Evolutionary conservation across 2,888 invertebrate species (phyloP).

Genomic region (Andrena chrysosceles): DNA sequence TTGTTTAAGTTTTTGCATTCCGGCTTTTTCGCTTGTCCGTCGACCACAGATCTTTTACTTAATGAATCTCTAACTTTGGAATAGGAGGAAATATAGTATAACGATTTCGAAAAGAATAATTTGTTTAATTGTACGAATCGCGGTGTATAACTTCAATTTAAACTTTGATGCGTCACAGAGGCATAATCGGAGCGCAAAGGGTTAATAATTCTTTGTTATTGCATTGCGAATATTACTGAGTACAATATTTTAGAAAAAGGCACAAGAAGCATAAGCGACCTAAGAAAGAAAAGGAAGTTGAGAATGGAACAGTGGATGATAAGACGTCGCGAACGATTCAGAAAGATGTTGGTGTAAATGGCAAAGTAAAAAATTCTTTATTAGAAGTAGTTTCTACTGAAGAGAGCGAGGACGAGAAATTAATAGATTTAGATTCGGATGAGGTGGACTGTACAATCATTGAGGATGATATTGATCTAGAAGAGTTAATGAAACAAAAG

Average conservation of each 20-base stretch:
- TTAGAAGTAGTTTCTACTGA: constrained; percentile 82
- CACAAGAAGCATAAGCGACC: constrained; percentile 83
- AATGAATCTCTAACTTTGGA: no score
- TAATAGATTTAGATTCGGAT: constrained; percentile 83
- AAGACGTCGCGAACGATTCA: constrained; percentile 72
- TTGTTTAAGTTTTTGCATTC: no score
- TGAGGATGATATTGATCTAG: constrained; percentile 94
- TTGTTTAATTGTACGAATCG: no score
- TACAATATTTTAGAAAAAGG: constrained; percentile 76
- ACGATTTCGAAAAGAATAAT: no score
- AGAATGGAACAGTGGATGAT: constrained; percentile 79
- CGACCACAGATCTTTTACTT: no score
- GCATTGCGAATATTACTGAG: background rate
- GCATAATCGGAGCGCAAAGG: no score
- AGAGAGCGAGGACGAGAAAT: constrained; percentile 83
- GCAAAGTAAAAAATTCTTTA: constrained; percentile 77
- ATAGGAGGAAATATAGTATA: no score
- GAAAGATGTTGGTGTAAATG: constrained; percentile 78
- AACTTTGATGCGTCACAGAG: no score
- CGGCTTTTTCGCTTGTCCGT: no score
- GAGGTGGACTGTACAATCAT: constrained; percentile 90
- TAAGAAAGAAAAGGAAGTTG: constrained; percentile 78
- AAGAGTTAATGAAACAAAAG: constrained; percentile 96
- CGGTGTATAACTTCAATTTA: no score
- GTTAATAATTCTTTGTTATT: background rate